A percentile compares a stretch with the other conserved stretches of the same genome.
phyloP scores from a whole-genome alignment of 2,797 vertebrate genomes.

The Cuniculus paca region DNA sequence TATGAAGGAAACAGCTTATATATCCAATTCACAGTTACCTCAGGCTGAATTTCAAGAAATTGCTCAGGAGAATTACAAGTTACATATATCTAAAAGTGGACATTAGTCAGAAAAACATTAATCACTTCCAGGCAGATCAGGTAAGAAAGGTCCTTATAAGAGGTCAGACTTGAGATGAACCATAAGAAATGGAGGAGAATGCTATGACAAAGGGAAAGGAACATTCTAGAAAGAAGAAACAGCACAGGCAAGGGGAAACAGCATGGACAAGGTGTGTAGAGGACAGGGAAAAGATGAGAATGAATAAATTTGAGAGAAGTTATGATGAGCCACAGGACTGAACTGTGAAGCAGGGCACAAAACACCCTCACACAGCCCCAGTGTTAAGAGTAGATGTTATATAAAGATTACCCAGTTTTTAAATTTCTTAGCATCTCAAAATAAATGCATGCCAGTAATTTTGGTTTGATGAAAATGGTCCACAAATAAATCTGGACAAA shows the following conservation, averaged over 20 bases:
- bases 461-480: neutral
- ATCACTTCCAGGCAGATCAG: neutral
- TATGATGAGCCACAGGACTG: neutral
- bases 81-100: neutral
- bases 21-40: neutral
- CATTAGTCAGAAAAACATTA: neutral
- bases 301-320: neutral
- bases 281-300: neutral
- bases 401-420: neutral
- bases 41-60: neutral
- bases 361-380: fast-evolving
- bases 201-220: neutral
- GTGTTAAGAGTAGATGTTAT: neutral
- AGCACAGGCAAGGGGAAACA: neutral
- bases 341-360: neutral
- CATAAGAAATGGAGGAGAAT: neutral
- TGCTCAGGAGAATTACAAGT: neutral
- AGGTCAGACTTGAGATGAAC: neutral
- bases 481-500: conserved; percentile 56
- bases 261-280: fast-evolving
- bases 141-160: neutral
- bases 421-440: conserved; percentile 19
- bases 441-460: neutral
- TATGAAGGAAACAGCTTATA: neutral
- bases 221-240: neutral